phyloP scores from a whole-genome alignment of 2,888 invertebrate genomes.

The Polymixis flavicincta region DNA sequence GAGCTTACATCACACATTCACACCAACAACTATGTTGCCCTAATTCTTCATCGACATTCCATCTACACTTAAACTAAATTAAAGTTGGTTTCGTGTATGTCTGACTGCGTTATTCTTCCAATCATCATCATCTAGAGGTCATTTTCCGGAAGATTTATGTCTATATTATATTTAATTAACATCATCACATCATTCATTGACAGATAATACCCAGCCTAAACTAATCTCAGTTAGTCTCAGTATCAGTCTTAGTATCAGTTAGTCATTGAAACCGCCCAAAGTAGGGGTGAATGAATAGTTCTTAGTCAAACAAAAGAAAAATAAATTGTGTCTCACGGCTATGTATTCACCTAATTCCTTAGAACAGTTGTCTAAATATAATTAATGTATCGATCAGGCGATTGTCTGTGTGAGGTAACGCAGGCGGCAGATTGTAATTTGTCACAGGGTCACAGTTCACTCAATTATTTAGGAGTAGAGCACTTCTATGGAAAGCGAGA shows the following conservation, averaged over 20 bases:
- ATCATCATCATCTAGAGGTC: neutral
- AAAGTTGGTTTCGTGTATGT: neutral
- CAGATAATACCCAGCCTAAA: no score
- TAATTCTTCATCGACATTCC: neutral
- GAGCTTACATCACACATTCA: conserved; percentile 5
- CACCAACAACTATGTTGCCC: conserved; percentile 8
- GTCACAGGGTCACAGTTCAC: neutral
- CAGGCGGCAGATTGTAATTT: neutral
- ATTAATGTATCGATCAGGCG: conserved; percentile 33
- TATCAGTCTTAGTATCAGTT: no score
- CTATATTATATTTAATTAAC: neutral
- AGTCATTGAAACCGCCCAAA: no score
- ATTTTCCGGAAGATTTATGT: neutral
- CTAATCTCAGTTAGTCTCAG: no score
- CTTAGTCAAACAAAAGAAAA: neutral
- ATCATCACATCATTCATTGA: no score
- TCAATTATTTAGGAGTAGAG: neutral
- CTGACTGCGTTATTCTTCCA: neutral
- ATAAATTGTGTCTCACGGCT: no score
- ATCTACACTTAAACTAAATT: neutral
- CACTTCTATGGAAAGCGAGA: no score
- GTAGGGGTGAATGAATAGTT: neutral
- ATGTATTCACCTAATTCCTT: neutral
- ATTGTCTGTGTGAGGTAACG: neutral
- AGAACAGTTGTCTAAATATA: conserved; percentile 48